Percentiles rank a stretch among this genome's conserved stretches.
Conservation (phyloP, 37 sponge, comb jelly and placozoan genomes). For the Bolinopsis microptera region DNA sequence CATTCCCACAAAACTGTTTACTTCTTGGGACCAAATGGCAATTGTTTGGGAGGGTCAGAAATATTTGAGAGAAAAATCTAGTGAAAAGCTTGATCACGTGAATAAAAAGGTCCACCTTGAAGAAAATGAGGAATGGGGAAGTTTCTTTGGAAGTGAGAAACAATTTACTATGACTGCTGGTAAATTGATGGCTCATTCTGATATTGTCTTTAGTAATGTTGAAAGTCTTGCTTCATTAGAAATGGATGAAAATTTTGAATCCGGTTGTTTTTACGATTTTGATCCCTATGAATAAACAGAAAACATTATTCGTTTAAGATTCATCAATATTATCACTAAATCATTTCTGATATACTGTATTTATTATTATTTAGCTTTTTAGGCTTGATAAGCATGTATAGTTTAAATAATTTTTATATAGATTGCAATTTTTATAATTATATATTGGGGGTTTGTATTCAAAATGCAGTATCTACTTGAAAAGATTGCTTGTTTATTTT, state of each 20-base stretch:
- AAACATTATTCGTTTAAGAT: too few relatives aligned
- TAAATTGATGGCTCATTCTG: background rate
- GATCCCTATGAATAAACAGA: background rate
- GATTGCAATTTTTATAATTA: too few relatives aligned
- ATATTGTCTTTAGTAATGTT: background rate
- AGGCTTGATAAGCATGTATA: too few relatives aligned
- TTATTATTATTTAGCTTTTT: too few relatives aligned
- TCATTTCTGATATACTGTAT: too few relatives aligned
- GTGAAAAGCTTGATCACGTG: background rate
- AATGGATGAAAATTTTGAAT: background rate
- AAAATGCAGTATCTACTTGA: too few relatives aligned
- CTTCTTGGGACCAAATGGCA: slow-evolving; percentile 3
- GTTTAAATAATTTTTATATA: too few relatives aligned
- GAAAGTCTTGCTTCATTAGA: background rate
- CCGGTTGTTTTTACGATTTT: background rate
- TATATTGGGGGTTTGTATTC: too few relatives aligned
- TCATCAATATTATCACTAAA: too few relatives aligned
- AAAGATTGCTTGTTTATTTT: too few relatives aligned
- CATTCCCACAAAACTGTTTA: slow-evolving; percentile 5
- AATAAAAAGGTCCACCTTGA: background rate
- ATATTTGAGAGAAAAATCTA: background rate
- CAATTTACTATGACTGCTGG: slow-evolving; percentile 13
- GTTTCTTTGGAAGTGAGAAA: background rate
- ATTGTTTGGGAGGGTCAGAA: slow-evolving; percentile 10
- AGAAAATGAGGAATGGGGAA: background rate